A percentile compares a stretch with the other conserved stretches of the same genome.
Conservation (phyloP, 2,797 vertebrate genomes). For the Sebastolobus alascanus region DNA sequence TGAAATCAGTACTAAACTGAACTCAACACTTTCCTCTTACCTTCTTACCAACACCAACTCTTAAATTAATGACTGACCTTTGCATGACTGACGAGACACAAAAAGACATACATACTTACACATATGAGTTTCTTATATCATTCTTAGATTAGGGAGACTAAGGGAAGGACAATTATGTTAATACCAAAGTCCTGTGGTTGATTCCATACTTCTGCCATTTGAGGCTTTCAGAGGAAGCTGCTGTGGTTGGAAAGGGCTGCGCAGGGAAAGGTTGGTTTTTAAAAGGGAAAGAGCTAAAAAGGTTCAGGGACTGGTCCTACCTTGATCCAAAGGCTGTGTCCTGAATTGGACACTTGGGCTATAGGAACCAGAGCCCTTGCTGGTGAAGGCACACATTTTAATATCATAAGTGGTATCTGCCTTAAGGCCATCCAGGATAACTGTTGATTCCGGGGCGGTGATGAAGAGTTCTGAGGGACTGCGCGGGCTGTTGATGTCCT, state of each 20-base stretch:
- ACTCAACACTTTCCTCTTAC: constrained; percentile 82
- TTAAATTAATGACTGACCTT: constrained; percentile 77
- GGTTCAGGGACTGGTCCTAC: constrained; percentile 95
- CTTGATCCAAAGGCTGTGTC: constrained; percentile 99
- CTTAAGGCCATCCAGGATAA: constrained; percentile 95
- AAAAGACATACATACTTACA: constrained; percentile 80
- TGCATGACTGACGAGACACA: constrained; percentile 76
- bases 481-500: constrained; percentile 98
- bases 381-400: constrained; percentile 99
- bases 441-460: constrained; percentile 92
- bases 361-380: constrained; percentile 99
- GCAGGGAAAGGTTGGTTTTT: constrained; percentile 70
- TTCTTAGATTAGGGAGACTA: constrained; percentile 55
- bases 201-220: constrained; percentile 61
- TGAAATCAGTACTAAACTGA: constrained; percentile 69
- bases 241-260: constrained; percentile 81
- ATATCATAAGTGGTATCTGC: constrained; percentile 99
- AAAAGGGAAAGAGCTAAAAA: constrained; percentile 59
- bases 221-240: constrained; percentile 51
- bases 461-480: constrained; percentile 95
- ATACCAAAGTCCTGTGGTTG: constrained; percentile 58
- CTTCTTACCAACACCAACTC: constrained; percentile 77
- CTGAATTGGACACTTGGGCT: constrained; percentile 99
- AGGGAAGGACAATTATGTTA: constrained; percentile 45
- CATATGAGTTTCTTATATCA: constrained; percentile 62